Percentiles rank a stretch among this genome's conserved stretches.
These are phyloP conservation scores for Hemibagrus guttatus DNA, from an alignment of 2,797 vertebrate species.

Conservation along the genomic window DNA sequence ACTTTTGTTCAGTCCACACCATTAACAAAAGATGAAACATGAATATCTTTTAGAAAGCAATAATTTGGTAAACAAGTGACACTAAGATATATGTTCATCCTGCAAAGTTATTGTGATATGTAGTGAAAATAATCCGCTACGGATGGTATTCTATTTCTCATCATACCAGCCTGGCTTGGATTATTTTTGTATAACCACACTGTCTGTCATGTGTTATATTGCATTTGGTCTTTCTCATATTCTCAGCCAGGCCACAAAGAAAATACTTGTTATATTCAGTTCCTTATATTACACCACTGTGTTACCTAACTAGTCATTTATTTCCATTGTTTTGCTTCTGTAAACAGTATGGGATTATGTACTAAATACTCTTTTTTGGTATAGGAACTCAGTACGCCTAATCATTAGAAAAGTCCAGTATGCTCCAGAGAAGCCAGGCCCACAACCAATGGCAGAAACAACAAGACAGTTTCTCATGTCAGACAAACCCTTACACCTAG, in stretches of 20 bases:
- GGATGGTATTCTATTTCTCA: background rate
- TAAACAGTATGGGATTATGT: background rate
- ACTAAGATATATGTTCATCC: background rate
- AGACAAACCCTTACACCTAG: slow-evolving; percentile 91
- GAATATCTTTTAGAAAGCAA: background rate
- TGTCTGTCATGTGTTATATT: background rate
- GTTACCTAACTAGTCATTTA: background rate
- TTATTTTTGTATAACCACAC: background rate
- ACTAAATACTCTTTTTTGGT: slow-evolving; percentile 7
- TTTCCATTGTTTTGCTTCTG: background rate
- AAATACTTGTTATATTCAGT: background rate
- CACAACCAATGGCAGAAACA: slow-evolving; percentile 92
- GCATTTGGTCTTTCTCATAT: background rate
- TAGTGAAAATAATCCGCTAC: background rate
- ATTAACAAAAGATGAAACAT: background rate
- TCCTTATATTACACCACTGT: background rate
- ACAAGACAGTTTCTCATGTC: slow-evolving; percentile 96
- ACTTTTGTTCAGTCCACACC: background rate
- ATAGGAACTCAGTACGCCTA: slow-evolving; percentile 92
- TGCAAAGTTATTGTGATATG: background rate
- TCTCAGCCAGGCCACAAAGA: background rate
- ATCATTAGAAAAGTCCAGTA: slow-evolving; percentile 96
- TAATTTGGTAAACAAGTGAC: background rate
- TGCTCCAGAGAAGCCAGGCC: slow-evolving; percentile 89
- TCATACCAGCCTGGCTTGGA: background rate